Percentiles rank a stretch among this genome's conserved stretches.
Conservation (phyloP, 2,797 vertebrate species). For the Pseudochirops cupreus region DNA sequence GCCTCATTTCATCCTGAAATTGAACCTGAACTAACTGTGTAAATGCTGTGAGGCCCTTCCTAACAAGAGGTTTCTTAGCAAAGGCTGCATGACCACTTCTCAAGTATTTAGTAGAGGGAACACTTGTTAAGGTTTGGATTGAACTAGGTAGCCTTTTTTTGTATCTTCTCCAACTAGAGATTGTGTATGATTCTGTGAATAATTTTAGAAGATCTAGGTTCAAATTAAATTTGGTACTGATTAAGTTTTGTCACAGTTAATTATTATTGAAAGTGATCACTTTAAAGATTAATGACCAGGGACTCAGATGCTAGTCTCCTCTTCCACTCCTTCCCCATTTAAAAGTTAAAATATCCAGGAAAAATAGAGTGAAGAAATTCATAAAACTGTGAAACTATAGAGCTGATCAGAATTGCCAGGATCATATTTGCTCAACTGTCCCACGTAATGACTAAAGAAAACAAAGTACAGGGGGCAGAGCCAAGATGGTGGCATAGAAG, state of each 20-base stretch:
- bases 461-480: too few species aligned
- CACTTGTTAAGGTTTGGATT: neutral
- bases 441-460: neutral
- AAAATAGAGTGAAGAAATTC: constrained; percentile 16
- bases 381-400: constrained; percentile 28
- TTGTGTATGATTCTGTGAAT: neutral
- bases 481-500: too few species aligned
- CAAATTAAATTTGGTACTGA: constrained; percentile 25
- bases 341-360: constrained; percentile 26
- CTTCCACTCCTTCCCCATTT: neutral
- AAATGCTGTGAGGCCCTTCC: neutral
- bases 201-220: constrained; percentile 23
- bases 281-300: neutral
- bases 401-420: neutral
- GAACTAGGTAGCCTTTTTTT: neutral
- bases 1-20: neutral
- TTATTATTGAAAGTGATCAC: neutral
- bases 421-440: neutral
- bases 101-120: neutral
- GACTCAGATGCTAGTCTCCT: neutral
- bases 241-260: constrained; percentile 31
- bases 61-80: neutral
- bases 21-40: neutral
- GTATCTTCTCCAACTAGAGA: neutral
- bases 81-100: neutral